These are phyloP conservation scores for Iselma pallidipennis DNA, from an alignment of 2,888 invertebrate species.

Conservation along the genomic window DNA sequence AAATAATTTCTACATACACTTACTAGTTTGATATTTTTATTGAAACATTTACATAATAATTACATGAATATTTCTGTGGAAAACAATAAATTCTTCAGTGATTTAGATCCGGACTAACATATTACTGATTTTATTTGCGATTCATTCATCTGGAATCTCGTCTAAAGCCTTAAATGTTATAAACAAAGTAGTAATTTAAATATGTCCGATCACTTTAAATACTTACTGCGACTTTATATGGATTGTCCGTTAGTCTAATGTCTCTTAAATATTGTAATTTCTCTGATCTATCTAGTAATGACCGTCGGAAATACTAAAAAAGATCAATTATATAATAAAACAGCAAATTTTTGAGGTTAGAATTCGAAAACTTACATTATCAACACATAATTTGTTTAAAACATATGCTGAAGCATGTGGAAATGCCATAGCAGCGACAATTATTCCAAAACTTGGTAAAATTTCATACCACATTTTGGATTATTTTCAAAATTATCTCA, in stretches of 20 bases:
- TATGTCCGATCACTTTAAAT: not conserved
- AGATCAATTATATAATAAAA: conserved; percentile 22
- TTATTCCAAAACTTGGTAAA: conserved; percentile 65
- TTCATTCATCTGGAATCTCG: conserved; percentile 59
- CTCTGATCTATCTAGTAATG: conserved; percentile 59
- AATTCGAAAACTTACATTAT: conserved; percentile 55
- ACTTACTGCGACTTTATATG: conserved; percentile 60
- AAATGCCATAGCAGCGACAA: conserved; percentile 62
- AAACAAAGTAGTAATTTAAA: not conserved
- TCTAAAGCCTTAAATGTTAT: conserved; percentile 61
- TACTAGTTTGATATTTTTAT: not conserved
- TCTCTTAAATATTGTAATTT: conserved; percentile 66
- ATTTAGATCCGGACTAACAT: not conserved
- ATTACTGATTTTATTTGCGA: not conserved
- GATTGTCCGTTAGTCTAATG: conserved; percentile 62
- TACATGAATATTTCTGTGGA: not conserved
- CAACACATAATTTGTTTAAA: conserved; percentile 63
- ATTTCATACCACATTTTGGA: conserved; percentile 75
- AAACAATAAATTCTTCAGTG: too few relatives aligned
- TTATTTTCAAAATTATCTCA: not conserved
- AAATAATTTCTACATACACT: not conserved
- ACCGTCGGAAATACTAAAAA: conserved; percentile 57
- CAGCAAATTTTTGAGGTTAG: conserved; percentile 10
- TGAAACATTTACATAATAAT: not conserved
- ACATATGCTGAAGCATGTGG: conserved; percentile 67